Evolutionary conservation across 2,113 vertebrate genomes (phyloP).

Genomic region (Acrocephalus kingi): DNA sequence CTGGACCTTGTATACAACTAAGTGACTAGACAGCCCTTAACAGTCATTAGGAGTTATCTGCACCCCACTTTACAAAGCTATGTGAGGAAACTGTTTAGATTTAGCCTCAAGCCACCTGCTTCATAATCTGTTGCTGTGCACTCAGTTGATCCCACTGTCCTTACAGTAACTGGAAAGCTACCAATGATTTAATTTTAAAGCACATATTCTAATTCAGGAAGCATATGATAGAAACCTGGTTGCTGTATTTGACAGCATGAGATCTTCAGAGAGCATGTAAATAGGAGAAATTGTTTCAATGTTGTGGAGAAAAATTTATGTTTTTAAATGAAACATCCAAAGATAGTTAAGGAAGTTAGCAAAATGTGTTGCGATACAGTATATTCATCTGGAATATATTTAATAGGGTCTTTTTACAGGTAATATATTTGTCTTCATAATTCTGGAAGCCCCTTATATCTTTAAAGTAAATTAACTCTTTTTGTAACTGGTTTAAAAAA

Average conservation of each 20-base stretch:
- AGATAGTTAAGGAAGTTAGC: background rate
- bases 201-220: slow-evolving; percentile 15
- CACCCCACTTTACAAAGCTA: slow-evolving; percentile 74
- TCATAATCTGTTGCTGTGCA: slow-evolving; percentile 75
- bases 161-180: slow-evolving; percentile 59
- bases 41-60: slow-evolving; percentile 63
- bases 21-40: slow-evolving; percentile 58
- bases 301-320: background rate
- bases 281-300: background rate
- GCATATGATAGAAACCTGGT: background rate
- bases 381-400: background rate
- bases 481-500: background rate
- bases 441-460: background rate
- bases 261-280: background rate
- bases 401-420: background rate
- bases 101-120: slow-evolving; percentile 81
- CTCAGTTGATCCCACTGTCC: slow-evolving; percentile 68
- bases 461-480: background rate
- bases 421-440: background rate
- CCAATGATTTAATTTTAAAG: slow-evolving; percentile 66
- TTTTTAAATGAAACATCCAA: background rate
- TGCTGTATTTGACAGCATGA: background rate
- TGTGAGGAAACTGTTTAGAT: slow-evolving; percentile 77
- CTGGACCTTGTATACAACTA: slow-evolving; percentile 50
- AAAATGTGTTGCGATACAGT: background rate